Base-by-base conservation (phyloP, 2,888 invertebrate species). In the Pollenia amentaria region DNA sequence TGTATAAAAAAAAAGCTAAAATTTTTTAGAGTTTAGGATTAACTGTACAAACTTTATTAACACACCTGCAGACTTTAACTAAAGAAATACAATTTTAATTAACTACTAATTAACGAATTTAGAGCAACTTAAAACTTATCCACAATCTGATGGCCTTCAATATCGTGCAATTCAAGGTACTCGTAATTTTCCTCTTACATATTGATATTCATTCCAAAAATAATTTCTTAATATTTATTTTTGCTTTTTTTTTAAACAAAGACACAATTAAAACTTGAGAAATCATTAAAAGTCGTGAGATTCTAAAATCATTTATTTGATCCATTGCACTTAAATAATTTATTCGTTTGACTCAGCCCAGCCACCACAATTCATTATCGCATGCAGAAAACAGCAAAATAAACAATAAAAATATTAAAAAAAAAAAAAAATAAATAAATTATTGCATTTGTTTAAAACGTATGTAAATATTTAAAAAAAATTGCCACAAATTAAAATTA, bases 401-500 rank as follows among this genome's bases (percentile, higher is more conserved):
- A 12, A 73, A 7, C 44, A 44, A 57, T 12, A 46, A 46, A 16
- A 73, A 44, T 12, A 57, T 29, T 18, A 44, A 42, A 11, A 72
- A 57, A 10, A 44, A n/a, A 12, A 29, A 1, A 21, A 44, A 18
- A 44, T 14, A 9, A n/a, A 42, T 8, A 46, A 46, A 75, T 60
- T 60, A 60, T 16, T 76, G 76, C 76, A 76, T 76, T 64, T 76
- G 76, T 29, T 29, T 29, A 29, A 29, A 29, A 29, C 29, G 29
- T 29, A 29, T 29, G 29, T 29, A 29, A 29, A 29, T 29, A 29
- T 53, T 7, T 53, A 78, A 57, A 67, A 57, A 77, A 64, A 83
- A 53, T 76, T 72, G 64, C 77, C 64, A 77, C 70, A 83, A 77
- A 83, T 83, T 72, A 77, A 77, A 83, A 77, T 83, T 77, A 72